Evolutionary conservation across 2,113 vertebrate genomes (phyloP).

Genomic region (Paramormyrops kingsleyae): DNA sequence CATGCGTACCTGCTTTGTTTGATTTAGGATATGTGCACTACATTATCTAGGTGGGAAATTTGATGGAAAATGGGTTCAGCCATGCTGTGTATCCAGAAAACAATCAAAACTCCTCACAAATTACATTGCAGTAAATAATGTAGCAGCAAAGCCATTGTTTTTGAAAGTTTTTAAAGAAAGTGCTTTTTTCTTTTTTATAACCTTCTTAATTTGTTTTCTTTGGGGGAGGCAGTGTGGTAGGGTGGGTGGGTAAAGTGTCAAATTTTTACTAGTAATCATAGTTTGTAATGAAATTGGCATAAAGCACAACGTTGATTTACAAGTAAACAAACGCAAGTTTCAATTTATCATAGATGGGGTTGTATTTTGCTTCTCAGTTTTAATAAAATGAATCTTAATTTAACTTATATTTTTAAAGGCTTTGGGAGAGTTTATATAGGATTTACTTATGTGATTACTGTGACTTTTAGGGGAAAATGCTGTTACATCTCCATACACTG

Average conservation of each 20-base stretch:
- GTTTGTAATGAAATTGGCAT: not conserved
- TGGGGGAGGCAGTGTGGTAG: not conserved
- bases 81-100: not conserved
- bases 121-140: not conserved
- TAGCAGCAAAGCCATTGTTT: not conserved
- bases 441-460: not conserved
- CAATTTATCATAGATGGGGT: not conserved
- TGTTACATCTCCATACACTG: not conserved
- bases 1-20: not conserved
- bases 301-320: conserved; percentile 2
- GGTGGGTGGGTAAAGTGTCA: not conserved
- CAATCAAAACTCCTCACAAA: not conserved
- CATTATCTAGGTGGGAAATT: not conserved
- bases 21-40: not conserved
- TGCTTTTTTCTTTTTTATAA: not conserved
- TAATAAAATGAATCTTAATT: conserved; percentile 13
- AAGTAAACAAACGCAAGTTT: not conserved
- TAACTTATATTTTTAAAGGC: conserved; percentile 1
- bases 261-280: not conserved
- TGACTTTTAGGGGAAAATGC: not conserved
- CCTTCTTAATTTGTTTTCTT: not conserved
- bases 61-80: not conserved
- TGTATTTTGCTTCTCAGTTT: conserved; percentile 9
- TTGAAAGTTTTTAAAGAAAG: not conserved
- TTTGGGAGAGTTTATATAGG: not conserved